Base-by-base conservation (phyloP, 2,113 vertebrate genomes). In the Spermophilus dauricus region DNA sequence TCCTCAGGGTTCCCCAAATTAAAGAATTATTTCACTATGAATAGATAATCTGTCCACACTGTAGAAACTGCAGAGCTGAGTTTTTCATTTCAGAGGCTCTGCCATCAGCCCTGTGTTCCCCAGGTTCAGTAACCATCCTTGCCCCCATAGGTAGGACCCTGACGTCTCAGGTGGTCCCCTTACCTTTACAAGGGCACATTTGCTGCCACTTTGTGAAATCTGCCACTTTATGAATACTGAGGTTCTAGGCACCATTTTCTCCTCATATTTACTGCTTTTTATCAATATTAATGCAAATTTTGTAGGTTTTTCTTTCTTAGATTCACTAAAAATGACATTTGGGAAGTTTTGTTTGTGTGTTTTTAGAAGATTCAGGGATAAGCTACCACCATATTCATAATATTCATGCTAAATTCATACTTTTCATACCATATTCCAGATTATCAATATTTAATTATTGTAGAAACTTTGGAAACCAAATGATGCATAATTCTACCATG, bases 401-500 rank as follows among this genome's bases (percentile, higher is more conserved):
- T 20, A 45, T 45, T 45, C 45, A 45, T 45, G 45, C 45, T 8
- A 45, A 8, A 45, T 45, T 45, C 45, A 45, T 45, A 45, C 45
- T 45, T 45, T 45, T 45, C 45, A 45, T 45, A 45, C 58, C 37
- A 28, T 22, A 72, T 70, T 94, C 20, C 13, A 96, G 28, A 56
- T 86, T 75, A 80, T 65, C 39, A 80, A 34, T 69, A 14, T 65
- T 16, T 78, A 48, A 72, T 58, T 20, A 72, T 65, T 84, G 85
- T 20, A 90, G 13, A 89, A 85, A 76, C 32, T 45, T 91, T 77
- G 20, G 37, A 34, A 95, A 97, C 65, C 9, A 87, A 76, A 87
- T 51, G 4, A 67, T 22, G 20, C 39, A 85, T 51, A 88, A 56
- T 53, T 0, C 11, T 58, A 42, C 28, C 22, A 56, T 45, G 17